Evolutionary conservation across 30 jellyfish, hydroid and myxozoan genomes (phyloP).

Genomic region (Cassiopea xamachana): DNA sequence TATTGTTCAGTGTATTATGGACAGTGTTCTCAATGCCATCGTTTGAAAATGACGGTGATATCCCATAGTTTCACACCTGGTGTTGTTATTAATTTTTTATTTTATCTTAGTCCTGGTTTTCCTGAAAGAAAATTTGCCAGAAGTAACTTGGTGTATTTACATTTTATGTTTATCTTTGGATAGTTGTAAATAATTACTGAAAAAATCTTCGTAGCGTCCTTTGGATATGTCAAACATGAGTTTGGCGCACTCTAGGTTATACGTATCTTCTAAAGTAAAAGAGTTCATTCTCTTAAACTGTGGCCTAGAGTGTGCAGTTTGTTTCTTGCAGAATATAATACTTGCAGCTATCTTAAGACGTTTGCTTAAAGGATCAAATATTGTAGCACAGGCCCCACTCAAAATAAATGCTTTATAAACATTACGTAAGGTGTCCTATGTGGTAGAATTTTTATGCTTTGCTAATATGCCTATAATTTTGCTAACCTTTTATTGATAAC

Average conservation of each 20-base stretch:
- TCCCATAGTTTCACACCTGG: no score
- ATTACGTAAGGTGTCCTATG: conserved; percentile 2
- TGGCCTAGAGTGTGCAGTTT: no score
- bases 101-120: background rate
- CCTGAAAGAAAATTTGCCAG: conserved; percentile 44
- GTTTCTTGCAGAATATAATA: conserved; percentile 5
- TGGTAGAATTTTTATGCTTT: conserved; percentile 19
- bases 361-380: conserved; percentile 5
- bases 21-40: no score
- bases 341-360: conserved; percentile 35
- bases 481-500: background rate
- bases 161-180: background rate
- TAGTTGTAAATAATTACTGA: conserved; percentile 6
- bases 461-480: conserved; percentile 25
- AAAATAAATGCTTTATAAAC: conserved; percentile 19
- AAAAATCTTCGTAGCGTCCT: conserved; percentile 31
- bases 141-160: conserved; percentile 17
- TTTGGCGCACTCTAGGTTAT: conserved; percentile 38
- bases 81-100: no score
- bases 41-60: no score
- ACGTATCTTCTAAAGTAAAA: conserved; percentile 48
- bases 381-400: conserved; percentile 23
- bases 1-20: no score
- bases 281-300: no score
- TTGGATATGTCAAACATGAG: conserved; percentile 14